A percentile compares a stretch with the other conserved stretches of the same genome.
phyloP scores from a whole-genome alignment of 2,888 invertebrate species.

The Scrobipalpa costella region DNA sequence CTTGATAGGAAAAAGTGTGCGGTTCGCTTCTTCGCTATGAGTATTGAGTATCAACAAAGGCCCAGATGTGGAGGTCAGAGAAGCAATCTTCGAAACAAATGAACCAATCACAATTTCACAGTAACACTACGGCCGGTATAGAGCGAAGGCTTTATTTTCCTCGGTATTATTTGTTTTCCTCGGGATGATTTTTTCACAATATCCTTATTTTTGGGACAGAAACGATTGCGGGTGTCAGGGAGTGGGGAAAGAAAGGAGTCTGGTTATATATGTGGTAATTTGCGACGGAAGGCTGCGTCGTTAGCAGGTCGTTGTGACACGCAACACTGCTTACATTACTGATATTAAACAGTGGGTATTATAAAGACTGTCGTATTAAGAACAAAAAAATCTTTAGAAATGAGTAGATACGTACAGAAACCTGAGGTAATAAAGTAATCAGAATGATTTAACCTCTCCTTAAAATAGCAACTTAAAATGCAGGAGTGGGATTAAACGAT shows the following conservation, averaged over 20 bases:
- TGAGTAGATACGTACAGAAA: not conserved
- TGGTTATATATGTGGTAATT: conserved; percentile 26
- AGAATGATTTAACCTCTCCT: not conserved
- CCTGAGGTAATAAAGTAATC: not conserved
- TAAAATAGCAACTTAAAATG: conserved; percentile 4
- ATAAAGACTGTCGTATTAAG: too few relatives aligned
- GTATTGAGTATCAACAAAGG: not conserved
- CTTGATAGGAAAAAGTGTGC: not conserved
- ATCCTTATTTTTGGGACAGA: conserved; percentile 23
- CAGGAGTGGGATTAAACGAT: not conserved
- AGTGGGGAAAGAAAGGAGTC: not conserved
- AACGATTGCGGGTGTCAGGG: not conserved
- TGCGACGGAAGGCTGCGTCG: conserved; percentile 5
- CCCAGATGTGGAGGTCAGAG: conserved; percentile 18
- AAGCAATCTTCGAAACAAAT: conserved; percentile 20
- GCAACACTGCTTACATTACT: conserved; percentile 6
- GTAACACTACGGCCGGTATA: not conserved
- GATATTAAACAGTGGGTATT: conserved; percentile 1
- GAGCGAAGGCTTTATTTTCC: conserved; percentile 12
- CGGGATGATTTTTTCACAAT: conserved; percentile 21
- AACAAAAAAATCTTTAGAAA: too few relatives aligned
- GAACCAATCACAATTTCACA: conserved; percentile 20
- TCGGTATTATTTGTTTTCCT: conserved; percentile 16
- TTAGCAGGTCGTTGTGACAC: conserved; percentile 15
- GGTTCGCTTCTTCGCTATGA: not conserved